These are phyloP conservation scores for Mesaphorura yosii DNA, from an alignment of 1,140 invertebrate species.

Conservation along the genomic window DNA sequence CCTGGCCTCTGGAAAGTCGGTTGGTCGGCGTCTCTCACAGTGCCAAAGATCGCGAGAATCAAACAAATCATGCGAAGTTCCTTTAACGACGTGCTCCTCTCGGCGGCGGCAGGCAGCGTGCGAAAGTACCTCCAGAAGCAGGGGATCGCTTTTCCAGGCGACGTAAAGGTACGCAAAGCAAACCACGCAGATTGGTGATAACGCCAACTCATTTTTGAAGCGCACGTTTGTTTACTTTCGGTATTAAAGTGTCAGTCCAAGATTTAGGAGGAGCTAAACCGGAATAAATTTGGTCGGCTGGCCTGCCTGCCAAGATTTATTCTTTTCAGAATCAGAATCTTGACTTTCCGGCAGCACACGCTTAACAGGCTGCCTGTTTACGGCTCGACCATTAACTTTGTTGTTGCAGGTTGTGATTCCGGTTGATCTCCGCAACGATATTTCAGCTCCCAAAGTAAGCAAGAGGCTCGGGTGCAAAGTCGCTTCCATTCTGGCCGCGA, in stretches of 20 bases:
- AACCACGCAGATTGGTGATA: neutral
- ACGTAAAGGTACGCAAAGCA: constrained; percentile 38
- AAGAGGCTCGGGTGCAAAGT: constrained; percentile 38
- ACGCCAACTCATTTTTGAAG: neutral
- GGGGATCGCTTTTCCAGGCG: constrained; percentile 40
- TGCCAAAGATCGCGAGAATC: constrained; percentile 36
- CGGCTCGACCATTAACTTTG: too few relatives aligned
- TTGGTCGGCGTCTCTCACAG: constrained; percentile 40
- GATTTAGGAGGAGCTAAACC: too few relatives aligned
- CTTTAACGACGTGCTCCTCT: constrained; percentile 45
- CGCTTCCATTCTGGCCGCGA: constrained; percentile 38
- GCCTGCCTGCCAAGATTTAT: too few relatives aligned
- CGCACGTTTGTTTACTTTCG: neutral
- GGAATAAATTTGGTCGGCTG: too few relatives aligned
- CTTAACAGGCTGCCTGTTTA: too few relatives aligned
- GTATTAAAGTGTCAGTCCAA: too few relatives aligned
- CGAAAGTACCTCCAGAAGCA: constrained; percentile 40
- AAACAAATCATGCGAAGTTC: constrained; percentile 42
- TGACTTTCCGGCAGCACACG: too few relatives aligned
- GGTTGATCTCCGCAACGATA: constrained; percentile 39
- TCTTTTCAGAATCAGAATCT: too few relatives aligned
- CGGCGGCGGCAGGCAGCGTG: constrained; percentile 42
- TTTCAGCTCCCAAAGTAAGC: constrained; percentile 28
- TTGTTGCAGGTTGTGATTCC: constrained; percentile 38
- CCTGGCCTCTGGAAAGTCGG: constrained; percentile 36